These are phyloP conservation scores for Helleia helle DNA, from an alignment of 2,888 invertebrate species.

Conservation along the genomic window DNA sequence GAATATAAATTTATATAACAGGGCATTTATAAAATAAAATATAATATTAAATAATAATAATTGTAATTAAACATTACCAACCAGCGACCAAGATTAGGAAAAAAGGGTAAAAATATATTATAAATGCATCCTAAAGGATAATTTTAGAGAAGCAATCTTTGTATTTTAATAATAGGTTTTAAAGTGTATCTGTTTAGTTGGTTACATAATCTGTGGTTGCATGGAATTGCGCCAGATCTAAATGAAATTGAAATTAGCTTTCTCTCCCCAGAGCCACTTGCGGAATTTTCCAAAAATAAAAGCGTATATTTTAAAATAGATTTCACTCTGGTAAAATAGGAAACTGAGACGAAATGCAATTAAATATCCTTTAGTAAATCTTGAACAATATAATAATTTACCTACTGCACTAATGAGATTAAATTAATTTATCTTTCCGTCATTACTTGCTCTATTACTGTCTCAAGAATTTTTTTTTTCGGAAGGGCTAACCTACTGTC, in stretches of 20 bases:
- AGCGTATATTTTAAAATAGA: conserved; percentile 71
- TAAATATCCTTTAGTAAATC: conserved; percentile 16
- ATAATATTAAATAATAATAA: too few species aligned
- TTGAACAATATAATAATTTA: conserved; percentile 4
- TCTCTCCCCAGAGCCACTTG: conserved; percentile 66
- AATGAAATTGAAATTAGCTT: conserved; percentile 74
- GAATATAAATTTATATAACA: too few species aligned
- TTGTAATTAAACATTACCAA: too few species aligned
- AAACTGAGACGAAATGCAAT: conserved; percentile 29
- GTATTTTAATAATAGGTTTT: too few species aligned
- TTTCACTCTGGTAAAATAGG: conserved; percentile 42
- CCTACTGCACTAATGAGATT: conserved; percentile 4
- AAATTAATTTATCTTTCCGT: neutral
- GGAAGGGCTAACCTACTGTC: too few species aligned
- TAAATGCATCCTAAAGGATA: too few species aligned
- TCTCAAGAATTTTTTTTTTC: too few species aligned
- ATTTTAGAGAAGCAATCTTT: too few species aligned
- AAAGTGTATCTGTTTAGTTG: neutral
- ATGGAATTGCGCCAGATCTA: conserved; percentile 73
- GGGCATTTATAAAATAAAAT: too few species aligned
- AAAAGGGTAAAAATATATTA: too few species aligned
- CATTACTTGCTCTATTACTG: neutral
- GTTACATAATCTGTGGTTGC: conserved; percentile 42
- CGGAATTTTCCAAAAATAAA: conserved; percentile 69
- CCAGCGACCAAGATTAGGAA: too few species aligned